Conservation (phyloP, 2,113 vertebrate genomes). For the Campylomormyrus tamandua region DNA sequence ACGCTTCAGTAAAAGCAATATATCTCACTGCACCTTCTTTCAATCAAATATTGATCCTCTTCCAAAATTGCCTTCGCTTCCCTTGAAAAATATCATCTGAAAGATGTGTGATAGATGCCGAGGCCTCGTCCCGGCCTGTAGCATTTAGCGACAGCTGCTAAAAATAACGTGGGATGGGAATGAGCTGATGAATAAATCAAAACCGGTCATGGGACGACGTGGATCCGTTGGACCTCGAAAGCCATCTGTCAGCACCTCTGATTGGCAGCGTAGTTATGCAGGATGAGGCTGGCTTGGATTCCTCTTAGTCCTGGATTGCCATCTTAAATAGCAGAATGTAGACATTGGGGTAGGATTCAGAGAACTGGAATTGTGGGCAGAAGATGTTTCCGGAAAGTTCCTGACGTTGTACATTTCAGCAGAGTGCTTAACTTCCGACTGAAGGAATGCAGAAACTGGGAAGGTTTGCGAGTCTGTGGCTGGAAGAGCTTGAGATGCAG, state of each 20-base stretch:
- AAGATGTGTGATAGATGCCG: constrained; percentile 56
- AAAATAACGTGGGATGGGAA: neutral
- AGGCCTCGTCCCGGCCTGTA: constrained; percentile 7
- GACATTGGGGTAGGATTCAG: neutral
- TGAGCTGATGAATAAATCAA: constrained; percentile 7
- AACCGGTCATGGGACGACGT: neutral
- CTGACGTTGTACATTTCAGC: neutral
- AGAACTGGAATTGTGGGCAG: neutral
- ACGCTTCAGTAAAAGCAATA: constrained; percentile 51
- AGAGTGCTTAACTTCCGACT: neutral
- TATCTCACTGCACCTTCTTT: constrained; percentile 50
- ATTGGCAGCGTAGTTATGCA: neutral
- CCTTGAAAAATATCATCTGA: constrained; percentile 59
- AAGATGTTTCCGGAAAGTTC: neutral
- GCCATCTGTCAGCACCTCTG: neutral
- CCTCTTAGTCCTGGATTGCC: neutral
- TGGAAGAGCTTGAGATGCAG: neutral
- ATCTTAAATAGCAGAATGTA: neutral
- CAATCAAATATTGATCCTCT: constrained; percentile 53
- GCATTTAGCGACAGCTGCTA: neutral
- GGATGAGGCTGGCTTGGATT: neutral
- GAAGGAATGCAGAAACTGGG: neutral
- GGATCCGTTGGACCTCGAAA: neutral
- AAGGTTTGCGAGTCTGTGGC: neutral
- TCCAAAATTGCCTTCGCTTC: constrained; percentile 58